phyloP scores from a whole-genome alignment of 2,797 vertebrate species.

The Psittacula echo region DNA sequence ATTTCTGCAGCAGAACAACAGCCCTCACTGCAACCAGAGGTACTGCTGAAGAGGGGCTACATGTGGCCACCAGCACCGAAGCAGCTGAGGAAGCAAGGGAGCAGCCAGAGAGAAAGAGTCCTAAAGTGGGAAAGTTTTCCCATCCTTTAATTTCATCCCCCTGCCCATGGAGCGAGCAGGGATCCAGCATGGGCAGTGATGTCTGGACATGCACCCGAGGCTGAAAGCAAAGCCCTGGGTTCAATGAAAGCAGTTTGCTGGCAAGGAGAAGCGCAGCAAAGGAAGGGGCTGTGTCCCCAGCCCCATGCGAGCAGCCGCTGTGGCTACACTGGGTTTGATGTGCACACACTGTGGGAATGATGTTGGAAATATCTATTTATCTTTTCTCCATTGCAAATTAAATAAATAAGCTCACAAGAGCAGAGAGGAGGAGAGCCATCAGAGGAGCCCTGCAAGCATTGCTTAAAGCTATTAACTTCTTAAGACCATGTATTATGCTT shows the following conservation, averaged over 20 bases:
- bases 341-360: rapidly evolving
- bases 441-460: neutral
- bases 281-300: neutral
- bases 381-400: neutral
- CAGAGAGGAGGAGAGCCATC: neutral
- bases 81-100: neutral
- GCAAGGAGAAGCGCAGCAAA: rapidly evolving
- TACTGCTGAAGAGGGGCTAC: neutral
- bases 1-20: neutral
- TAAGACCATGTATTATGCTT: rapidly evolving
- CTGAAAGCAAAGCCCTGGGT: too few relatives aligned
- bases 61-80: rapidly evolving
- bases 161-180: neutral
- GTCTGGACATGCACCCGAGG: neutral
- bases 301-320: rapidly evolving
- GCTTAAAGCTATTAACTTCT: neutral
- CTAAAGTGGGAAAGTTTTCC: neutral
- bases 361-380: neutral
- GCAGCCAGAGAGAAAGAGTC: neutral
- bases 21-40: neutral
- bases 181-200: rapidly evolving
- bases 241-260: neutral
- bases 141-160: rapidly evolving
- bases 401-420: neutral
- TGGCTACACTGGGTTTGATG: neutral